phyloP scores from a whole-genome alignment of 2,888 invertebrate genomes.

The Limnephilus auricula region DNA sequence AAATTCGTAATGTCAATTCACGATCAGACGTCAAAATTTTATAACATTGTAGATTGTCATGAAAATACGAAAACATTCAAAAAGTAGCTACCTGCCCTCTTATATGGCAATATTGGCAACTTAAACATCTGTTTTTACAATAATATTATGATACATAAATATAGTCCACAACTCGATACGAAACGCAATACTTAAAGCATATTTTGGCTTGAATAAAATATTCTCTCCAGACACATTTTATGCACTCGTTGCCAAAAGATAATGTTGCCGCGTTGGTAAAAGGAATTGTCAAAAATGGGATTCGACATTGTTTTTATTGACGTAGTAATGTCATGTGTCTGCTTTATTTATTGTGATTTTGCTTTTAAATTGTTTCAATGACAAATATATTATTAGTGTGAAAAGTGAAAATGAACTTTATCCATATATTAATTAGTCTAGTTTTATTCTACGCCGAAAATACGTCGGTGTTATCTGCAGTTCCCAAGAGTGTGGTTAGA shows the following conservation, averaged over 20 bases:
- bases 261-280: constrained; percentile 54
- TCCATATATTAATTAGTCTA: constrained; percentile 31
- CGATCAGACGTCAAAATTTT: constrained; percentile 39
- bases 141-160: background rate
- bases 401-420: constrained; percentile 43
- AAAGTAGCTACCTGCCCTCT: background rate
- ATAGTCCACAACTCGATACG: background rate
- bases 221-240: background rate
- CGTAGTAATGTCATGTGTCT: constrained; percentile 59
- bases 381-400: constrained; percentile 9
- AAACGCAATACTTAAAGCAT: background rate
- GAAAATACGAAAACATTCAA: constrained; percentile 20
- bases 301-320: constrained; percentile 59
- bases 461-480: constrained; percentile 25
- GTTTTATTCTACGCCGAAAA: constrained; percentile 49
- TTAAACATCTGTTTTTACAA: background rate
- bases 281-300: constrained; percentile 51
- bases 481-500: constrained; percentile 56
- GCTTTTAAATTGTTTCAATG: constrained; percentile 41
- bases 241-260: background rate
- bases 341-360: constrained; percentile 30
- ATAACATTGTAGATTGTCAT: background rate
- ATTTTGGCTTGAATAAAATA: background rate
- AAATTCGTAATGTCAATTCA: constrained; percentile 31
- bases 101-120: background rate